Base-by-base conservation (phyloP, 1,140 invertebrate species). In the Eulimnadia texana region DNA sequence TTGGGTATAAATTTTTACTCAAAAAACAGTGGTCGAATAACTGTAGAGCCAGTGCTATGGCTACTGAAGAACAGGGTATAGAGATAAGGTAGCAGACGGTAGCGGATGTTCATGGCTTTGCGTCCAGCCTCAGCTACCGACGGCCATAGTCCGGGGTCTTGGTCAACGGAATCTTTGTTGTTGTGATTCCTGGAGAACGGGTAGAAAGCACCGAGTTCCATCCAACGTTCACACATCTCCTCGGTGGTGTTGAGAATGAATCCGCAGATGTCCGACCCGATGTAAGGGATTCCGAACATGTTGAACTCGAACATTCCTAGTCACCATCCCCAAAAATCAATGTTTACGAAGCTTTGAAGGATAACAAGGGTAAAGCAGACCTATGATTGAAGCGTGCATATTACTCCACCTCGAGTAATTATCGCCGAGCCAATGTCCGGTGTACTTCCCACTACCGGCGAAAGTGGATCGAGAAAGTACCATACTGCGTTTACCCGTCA, bases 361-460 rank as follows among this genome's bases (percentile, higher is more conserved):
- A 42, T 42, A 16, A 42, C 33, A 9, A 42, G n/a, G n/a, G n/a
- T n/a, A n/a, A n/a, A n/a, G n/a, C n/a, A n/a, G n/a, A 50, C 55
- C 67, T 47, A 66, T 66, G 42, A 69, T 64, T 23, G 68, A 69
- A 51, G 63, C 56, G 3, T 58, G 42, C 23, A 69, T 53, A 56
- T 69, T 60, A 11, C 51, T 51, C 68, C 68, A 69, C 42, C 56
- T 64, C 22, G 66, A 64, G 25, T 29, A 56, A 58, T 66, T 74
- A 63, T 76, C 75, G 13, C 81, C 81, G 16, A 76, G 70, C 82
- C 82, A 83, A 68, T 82, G 79, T 24, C 77, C 77, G 25, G 71
- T 75, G 68, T 73, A 80, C 22, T 71, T 66, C 19, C 81, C 82
- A 58, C 70, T 71, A 51, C 78, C 73, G 29, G 77, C 65, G 67